phyloP scores from a whole-genome alignment of 2,888 invertebrate genomes.

The Cetonia aurata region DNA sequence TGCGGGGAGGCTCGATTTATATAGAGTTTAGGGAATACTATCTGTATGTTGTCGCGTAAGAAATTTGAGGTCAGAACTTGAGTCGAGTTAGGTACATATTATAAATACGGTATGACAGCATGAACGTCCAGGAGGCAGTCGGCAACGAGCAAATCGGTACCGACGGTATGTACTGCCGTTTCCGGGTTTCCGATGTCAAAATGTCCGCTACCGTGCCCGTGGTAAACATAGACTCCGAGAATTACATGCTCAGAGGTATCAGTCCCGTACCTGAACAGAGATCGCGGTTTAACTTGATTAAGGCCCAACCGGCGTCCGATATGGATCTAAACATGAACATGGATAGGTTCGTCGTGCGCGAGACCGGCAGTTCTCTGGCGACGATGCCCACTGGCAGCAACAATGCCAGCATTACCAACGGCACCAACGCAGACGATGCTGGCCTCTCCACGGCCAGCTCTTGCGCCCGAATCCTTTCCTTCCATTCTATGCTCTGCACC shows the following conservation, averaged over 20 bases:
- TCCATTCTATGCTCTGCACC: slow-evolving; percentile 66
- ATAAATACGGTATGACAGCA: slow-evolving; percentile 62
- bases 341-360: slow-evolving; percentile 64
- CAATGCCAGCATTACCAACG: slow-evolving; percentile 27
- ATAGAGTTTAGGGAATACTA: too few species aligned
- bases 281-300: slow-evolving; percentile 54
- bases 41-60: too few species aligned
- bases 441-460: slow-evolving; percentile 51
- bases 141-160: slow-evolving; percentile 51
- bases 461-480: slow-evolving; percentile 67
- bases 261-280: slow-evolving; percentile 58
- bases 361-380: slow-evolving; percentile 60
- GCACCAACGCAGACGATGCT: slow-evolving; percentile 41
- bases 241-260: slow-evolving; percentile 69
- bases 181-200: slow-evolving; percentile 48
- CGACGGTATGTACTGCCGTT: slow-evolving; percentile 55
- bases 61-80: too few species aligned
- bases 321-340: slow-evolving; percentile 57
- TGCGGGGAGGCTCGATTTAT: too few species aligned
- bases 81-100: too few species aligned
- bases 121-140: slow-evolving; percentile 58
- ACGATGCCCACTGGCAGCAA: slow-evolving; percentile 43
- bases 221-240: slow-evolving; percentile 68
- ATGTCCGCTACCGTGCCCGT: slow-evolving; percentile 57
- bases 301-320: slow-evolving; percentile 49